Conservation (phyloP, 2,888 invertebrate genomes). For the Ophion slaviceki region DNA sequence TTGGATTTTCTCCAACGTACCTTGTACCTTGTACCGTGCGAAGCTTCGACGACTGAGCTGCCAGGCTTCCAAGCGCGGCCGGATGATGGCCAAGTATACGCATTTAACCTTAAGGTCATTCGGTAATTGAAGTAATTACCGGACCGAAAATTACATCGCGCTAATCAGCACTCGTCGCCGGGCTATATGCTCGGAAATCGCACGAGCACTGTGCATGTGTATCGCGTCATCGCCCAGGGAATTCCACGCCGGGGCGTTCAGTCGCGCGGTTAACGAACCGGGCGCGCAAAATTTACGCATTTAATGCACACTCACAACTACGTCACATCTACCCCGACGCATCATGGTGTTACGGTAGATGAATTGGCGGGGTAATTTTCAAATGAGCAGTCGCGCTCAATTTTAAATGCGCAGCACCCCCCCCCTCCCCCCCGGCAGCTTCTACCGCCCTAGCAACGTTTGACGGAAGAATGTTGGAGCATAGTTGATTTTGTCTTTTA, state of each 20-base stretch:
- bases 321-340: neutral
- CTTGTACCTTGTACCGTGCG: no score
- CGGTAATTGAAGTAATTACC: constrained; percentile 78
- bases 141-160: constrained; percentile 75
- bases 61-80: constrained; percentile 9
- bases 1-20: no score
- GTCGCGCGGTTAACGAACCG: constrained; percentile 64
- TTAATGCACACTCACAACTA: constrained; percentile 4
- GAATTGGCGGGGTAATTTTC: constrained; percentile 11
- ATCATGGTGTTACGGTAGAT: constrained; percentile 8
- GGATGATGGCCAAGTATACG: constrained; percentile 72
- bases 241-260: constrained; percentile 64
- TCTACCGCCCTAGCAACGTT: neutral
- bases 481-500: no score
- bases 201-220: constrained; percentile 31
- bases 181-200: constrained; percentile 38
- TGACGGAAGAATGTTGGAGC: no score
- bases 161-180: constrained; percentile 62
- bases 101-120: constrained; percentile 78
- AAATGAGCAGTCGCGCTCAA: constrained; percentile 16
- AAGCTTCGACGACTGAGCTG: constrained; percentile 23
- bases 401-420: neutral
- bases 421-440: neutral
- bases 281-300: constrained; percentile 13
- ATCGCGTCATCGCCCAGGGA: constrained; percentile 67